Percentiles rank a stretch among this genome's conserved stretches.
These are phyloP conservation scores for Morpho deidamia DNA, from an alignment of 2,888 invertebrate species.

Conservation along the genomic window DNA sequence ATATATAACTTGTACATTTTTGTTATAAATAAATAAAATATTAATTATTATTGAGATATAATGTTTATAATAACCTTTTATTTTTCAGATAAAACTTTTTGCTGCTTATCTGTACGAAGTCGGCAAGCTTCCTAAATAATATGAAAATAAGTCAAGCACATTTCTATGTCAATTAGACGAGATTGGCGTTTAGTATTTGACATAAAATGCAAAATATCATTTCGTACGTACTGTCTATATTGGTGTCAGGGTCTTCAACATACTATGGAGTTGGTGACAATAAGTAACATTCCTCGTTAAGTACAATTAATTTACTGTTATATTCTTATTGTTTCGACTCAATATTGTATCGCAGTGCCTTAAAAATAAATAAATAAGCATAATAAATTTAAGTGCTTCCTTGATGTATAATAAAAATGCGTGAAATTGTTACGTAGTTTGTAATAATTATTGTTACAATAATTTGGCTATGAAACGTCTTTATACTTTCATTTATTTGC, in stretches of 20 bases:
- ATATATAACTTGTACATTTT: too few relatives aligned
- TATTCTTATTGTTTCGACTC: neutral
- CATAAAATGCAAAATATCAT: neutral
- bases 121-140: slow-evolving; percentile 64
- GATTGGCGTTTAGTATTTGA: neutral
- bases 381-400: slow-evolving; percentile 4
- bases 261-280: neutral
- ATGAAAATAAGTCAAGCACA: too few relatives aligned
- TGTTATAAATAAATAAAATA: too few relatives aligned
- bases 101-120: slow-evolving; percentile 94
- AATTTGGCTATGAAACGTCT: neutral
- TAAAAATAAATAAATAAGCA: slow-evolving; percentile 2
- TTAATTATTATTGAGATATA: too few relatives aligned
- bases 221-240: neutral
- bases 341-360: slow-evolving; percentile 2
- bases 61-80: slow-evolving; percentile 28
- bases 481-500: neutral
- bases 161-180: too few relatives aligned
- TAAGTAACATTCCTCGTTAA: slow-evolving; percentile 13
- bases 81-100: slow-evolving; percentile 91
- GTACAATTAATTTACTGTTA: slow-evolving; percentile 4
- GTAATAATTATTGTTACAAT: neutral
- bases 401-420: neutral
- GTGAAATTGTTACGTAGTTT: neutral
- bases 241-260: slow-evolving; percentile 1